Evolutionary conservation across 2,888 invertebrate species (phyloP), one percentile per base, ranked within the genome.

Genomic region (Coremacera marginata): DNA sequence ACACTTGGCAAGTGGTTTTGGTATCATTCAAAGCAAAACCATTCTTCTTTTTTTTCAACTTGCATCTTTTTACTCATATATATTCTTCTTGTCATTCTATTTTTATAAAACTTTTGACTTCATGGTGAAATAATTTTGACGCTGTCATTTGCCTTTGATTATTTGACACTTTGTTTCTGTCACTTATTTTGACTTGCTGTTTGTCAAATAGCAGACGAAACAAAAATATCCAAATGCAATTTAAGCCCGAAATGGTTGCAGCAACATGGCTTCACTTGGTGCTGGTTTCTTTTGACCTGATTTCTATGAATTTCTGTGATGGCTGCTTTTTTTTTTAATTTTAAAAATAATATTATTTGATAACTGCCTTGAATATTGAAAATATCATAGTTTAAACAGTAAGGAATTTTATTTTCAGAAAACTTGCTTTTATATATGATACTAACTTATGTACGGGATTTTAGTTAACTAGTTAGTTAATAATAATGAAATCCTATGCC

Each of bases 131-230:
- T 44, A 11, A 44, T 44, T 44, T 44, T 44, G 44, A 44, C 44
- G 44, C 44, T 44, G 44, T 44, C 14, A 11, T 44, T 44, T 44
- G 44, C 11, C 44, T 44, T 2, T 44, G 44, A 44, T 44, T 44
- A 44, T 71, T 37, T 71, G 71, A 57, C 60, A 57, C 57, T 71
- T 19, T 19, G 37, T 25, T 60, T 19, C 71, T 60, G 71, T 71
- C 71, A 60, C 19, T 57, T 22, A 44, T n/a, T 67, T 67, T 67
- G 67, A 67, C 60, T 60, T 19, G 31, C 31, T 60, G 60, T 27
- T 22, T 60, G 60, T 60, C 60, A 60, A 25, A 3, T 8, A 27
- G 60, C 27, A 60, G 27, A 25, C 22, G 44, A 44, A 11, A 60
- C 60, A 27, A 60, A 60, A 22, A 27, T 14, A 7, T 14, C 14